These are phyloP conservation scores for Dromius quadrimaculatus DNA, from an alignment of 2,888 invertebrate genomes.

Conservation along the genomic window DNA sequence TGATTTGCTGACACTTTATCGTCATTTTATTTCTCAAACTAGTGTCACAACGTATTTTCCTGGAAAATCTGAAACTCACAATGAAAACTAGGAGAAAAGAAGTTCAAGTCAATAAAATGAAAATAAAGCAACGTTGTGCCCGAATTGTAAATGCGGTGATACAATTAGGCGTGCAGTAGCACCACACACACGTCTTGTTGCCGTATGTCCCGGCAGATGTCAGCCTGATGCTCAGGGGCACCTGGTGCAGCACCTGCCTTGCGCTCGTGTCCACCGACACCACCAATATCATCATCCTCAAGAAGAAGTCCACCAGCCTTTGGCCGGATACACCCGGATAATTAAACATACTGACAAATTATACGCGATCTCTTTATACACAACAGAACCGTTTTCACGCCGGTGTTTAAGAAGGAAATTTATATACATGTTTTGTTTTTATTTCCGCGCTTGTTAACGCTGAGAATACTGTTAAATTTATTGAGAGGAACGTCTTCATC, in stretches of 20 bases:
- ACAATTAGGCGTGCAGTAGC: slow-evolving; percentile 30
- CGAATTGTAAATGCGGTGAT: no score
- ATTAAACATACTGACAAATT: slow-evolving; percentile 40
- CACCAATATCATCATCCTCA: slow-evolving; percentile 16
- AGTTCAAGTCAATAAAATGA: no score
- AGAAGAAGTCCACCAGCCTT: slow-evolving; percentile 3
- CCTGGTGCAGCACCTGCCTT: slow-evolving; percentile 29
- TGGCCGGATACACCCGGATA: slow-evolving; percentile 35
- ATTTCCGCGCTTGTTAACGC: slow-evolving; percentile 1
- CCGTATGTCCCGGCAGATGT: slow-evolving; percentile 3
- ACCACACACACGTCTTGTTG: neutral
- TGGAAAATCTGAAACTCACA: no score
- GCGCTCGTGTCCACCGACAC: slow-evolving; percentile 26
- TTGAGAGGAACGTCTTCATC: no score
- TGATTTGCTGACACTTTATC: no score
- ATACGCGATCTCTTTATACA: slow-evolving; percentile 16
- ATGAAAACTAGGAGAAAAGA: no score
- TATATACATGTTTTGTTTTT: neutral
- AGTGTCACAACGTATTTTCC: no score
- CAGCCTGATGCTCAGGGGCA: no score
- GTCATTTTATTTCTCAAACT: no score
- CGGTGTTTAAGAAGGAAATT: neutral
- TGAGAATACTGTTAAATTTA: no score
- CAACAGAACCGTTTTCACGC: slow-evolving; percentile 13
- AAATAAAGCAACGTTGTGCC: no score